These are phyloP conservation scores for Sakesphorus luctuosus DNA, from an alignment of 2,113 vertebrate species.

Conservation along the genomic window DNA sequence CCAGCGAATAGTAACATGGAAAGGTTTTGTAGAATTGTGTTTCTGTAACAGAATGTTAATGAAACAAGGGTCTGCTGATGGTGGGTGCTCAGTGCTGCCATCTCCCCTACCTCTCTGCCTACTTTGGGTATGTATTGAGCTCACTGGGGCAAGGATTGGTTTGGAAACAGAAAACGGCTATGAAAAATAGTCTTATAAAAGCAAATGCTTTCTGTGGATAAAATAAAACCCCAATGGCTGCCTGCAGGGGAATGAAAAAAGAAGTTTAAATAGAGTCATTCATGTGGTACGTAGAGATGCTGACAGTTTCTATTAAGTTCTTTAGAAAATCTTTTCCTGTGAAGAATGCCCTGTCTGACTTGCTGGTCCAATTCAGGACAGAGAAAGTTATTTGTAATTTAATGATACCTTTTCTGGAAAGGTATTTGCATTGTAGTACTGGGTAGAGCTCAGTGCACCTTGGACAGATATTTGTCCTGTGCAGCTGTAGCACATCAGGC, in stretches of 20 bases:
- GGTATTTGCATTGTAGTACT: not conserved
- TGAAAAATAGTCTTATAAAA: not conserved
- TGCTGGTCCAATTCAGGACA: not conserved
- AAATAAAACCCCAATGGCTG: not conserved
- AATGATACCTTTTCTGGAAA: not conserved
- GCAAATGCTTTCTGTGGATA: not conserved
- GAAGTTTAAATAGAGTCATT: not conserved
- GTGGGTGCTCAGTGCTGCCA: not conserved
- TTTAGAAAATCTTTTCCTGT: conserved; percentile 12
- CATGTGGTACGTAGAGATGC: not conserved
- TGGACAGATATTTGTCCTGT: not conserved
- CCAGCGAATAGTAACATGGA: not conserved
- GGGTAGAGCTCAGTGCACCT: not conserved
- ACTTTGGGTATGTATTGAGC: not conserved
- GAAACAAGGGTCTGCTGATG: not conserved
- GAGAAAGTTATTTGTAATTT: not conserved
- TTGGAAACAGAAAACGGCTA: not conserved
- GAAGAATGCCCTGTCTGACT: not conserved
- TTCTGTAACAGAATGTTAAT: not conserved
- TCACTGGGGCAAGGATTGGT: not conserved
- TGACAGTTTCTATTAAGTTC: conserved; percentile 13
- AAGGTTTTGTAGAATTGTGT: not conserved
- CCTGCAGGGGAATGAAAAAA: not conserved
- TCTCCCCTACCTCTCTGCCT: not conserved
- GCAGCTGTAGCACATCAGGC: not conserved